Evolutionary conservation across 2,888 invertebrate species (phyloP), one percentile per base, ranked within the genome.

Genomic region (Gryllus longicercus): DNA sequence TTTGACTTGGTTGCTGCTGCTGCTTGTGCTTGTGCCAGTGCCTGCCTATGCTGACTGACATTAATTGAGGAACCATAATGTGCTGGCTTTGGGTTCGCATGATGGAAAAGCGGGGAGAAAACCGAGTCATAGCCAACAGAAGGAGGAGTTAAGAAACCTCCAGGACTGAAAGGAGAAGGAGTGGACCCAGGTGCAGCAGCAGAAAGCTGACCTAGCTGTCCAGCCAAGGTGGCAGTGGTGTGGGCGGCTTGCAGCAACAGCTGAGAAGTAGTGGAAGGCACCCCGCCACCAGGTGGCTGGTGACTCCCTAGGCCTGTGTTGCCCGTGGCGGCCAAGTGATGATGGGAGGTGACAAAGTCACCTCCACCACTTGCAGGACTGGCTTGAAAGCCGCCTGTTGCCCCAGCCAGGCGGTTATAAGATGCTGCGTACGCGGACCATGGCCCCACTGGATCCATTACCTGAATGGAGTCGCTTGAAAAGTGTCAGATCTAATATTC

Each of bases 361-460:
- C 81, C 80, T 23, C 79, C 79, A 76, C 92, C 90, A 81, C 92
- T 91, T 82, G 91, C 90, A 51, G 87, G 87, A 63, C 85, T 86
- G 51, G 86, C 84, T 79, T 83, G 83, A 83, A 91, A 90, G 87
- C 92, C 91, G 87, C 91, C 89, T 86, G 91, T 89, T 87, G 93
- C 89, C 86, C 92, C 90, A 84, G 93, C 91, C 88, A 95, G 89
- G 85, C 95, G 93, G 89, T 95, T 95, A 90, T 95, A 95, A 85
- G 94, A 93, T 76, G 82, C 80, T 77, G 84, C 84, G 88, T 93
- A 93, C 87, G 92, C 92, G 87, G 93, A 92, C 95, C 95, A 95
- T 90, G 95, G 94, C 89, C 94, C 94, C 88, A 94, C 94, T 87
- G 95, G 95, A 93, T 95, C 95, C 95, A 95, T 95, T 89, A 89